These are phyloP conservation scores for Diglossa cyanea DNA, from an alignment of 2,797 vertebrate genomes.

Conservation along the genomic window DNA sequence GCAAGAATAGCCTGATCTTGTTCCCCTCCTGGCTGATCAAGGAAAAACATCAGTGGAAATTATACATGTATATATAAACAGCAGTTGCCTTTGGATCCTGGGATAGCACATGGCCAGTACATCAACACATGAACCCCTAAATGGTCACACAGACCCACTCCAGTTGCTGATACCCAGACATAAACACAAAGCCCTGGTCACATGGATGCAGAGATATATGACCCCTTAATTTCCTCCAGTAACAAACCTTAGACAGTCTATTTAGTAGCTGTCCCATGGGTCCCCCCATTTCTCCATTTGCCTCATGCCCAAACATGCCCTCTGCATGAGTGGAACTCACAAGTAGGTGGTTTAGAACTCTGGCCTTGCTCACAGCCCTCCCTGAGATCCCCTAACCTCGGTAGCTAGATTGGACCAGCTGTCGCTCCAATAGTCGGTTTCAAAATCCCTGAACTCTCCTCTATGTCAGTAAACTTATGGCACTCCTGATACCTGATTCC, in stretches of 20 bases:
- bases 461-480: not conserved
- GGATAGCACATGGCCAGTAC: not conserved
- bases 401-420: fast-evolving
- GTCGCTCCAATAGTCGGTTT: not conserved
- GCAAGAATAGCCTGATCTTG: not conserved
- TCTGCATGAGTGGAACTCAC: not conserved
- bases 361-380: not conserved
- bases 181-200: not conserved
- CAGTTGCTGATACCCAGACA: not conserved
- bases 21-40: not conserved
- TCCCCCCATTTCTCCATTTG: fast-evolving
- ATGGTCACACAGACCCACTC: not conserved
- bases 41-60: not conserved
- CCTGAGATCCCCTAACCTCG: not conserved
- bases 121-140: not conserved
- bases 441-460: not conserved
- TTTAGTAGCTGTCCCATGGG: not conserved
- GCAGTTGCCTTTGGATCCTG: not conserved
- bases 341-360: not conserved
- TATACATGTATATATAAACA: fast-evolving
- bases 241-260: not conserved
- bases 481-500: not conserved
- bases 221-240: not conserved
- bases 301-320: not conserved
- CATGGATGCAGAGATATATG: not conserved